Evolutionary conservation across 1,140 invertebrate genomes (phyloP), one percentile per base, ranked within the genome.

Genomic region (Battus philenor): DNA sequence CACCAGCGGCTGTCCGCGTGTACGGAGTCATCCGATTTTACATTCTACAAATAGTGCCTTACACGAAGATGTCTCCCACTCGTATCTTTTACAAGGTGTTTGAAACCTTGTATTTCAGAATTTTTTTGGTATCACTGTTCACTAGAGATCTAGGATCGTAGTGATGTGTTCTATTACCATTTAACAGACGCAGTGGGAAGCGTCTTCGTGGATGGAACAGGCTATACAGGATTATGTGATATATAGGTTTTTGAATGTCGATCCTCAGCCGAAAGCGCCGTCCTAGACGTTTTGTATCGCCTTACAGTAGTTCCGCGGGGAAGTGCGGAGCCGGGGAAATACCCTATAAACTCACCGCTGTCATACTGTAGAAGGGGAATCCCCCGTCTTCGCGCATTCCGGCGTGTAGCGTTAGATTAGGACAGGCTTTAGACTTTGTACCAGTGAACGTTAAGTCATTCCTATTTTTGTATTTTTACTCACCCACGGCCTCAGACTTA

Each of bases 221-320:
- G n/a, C 17, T 20, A 17, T 36, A 36, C n/a, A 36, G 16, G 16
- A 34, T 12, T 5, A 36, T 36, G 33, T 36, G 33, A 36, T 36
- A 20, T 20, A 36, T 20, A 36, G 9, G 15, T 20, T 36, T 34
- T 36, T 10, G 1, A 9, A 36, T 36, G 18, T 20, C 17, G 33
- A 36, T 36, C n/a, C 30, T 33, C 9, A 36, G 33, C 16, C 17
- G 33, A 33, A 16, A 16, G 13, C 8, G 31, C 31, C 31, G 31
- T 33, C 31, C 31, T 33, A 9, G 31, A 36, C 16, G 16, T 36
- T 36, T 36, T 18, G 16, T 36, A 36, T 36, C 33, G 16, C 33
- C 33, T 36, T 36, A 20, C n/a, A 8, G 10, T 9, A 16, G 32
- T 10, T 2, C 16, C 17, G 17, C 0, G 33, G 5, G 33, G 16